Conservation (phyloP, 2,113 vertebrate genomes). For the Anthoscopus minutus region DNA sequence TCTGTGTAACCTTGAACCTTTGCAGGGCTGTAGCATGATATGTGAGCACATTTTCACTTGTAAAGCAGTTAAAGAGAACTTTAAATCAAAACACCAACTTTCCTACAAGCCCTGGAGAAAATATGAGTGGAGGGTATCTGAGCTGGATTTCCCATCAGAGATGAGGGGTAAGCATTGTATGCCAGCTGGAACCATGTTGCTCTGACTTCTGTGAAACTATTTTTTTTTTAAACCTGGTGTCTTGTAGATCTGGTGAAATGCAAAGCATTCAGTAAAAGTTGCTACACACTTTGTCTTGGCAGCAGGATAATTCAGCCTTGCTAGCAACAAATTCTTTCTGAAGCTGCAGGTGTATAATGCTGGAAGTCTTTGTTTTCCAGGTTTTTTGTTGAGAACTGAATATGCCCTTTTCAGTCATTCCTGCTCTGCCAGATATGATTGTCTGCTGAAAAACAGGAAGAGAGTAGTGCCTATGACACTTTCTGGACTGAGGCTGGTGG, state of each 20-base stretch:
- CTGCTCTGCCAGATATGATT: background rate
- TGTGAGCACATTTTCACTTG: background rate
- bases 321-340: background rate
- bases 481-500: background rate
- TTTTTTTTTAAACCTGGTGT: background rate
- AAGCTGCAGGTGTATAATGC: background rate
- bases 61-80: background rate
- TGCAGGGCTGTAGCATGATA: background rate
- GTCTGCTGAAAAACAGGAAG: background rate
- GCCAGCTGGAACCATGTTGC: background rate
- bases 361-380: slow-evolving; percentile 1
- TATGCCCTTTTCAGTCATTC: background rate
- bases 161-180: background rate
- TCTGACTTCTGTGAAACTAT: background rate
- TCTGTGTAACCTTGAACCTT: background rate
- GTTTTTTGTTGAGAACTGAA: background rate
- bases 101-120: background rate
- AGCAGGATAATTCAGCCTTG: background rate
- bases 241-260: background rate
- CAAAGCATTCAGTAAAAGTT: background rate
- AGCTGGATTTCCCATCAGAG: background rate
- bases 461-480: background rate
- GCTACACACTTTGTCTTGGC: background rate
- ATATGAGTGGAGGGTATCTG: background rate
- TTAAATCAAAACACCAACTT: background rate